phyloP scores from a whole-genome alignment of 2,113 vertebrate genomes.

The Xiphias gladius region DNA sequence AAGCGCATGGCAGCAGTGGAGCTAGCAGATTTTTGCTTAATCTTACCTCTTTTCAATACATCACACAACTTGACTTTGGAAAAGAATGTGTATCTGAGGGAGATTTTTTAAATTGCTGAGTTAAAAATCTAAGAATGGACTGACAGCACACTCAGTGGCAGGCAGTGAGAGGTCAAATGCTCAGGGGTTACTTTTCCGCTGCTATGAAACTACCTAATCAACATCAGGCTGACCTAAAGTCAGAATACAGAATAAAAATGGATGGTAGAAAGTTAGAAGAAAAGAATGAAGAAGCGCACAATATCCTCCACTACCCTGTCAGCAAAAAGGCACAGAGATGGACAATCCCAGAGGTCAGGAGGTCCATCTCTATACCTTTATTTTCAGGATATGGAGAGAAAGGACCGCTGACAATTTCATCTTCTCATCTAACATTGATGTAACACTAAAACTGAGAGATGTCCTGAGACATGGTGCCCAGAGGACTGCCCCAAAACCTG shows the following conservation, averaged over 20 bases:
- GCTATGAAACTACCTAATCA: background rate
- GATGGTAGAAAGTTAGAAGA: background rate
- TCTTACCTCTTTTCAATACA: background rate
- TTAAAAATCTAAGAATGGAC: background rate
- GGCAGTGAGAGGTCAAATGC: background rate
- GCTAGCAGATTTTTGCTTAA: background rate
- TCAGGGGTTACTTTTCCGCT: background rate
- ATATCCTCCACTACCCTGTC: constrained; percentile 10
- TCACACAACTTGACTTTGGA: background rate
- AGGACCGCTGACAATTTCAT: constrained; percentile 46
- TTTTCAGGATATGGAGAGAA: constrained; percentile 7
- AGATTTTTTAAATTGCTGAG: background rate
- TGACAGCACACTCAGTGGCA: background rate
- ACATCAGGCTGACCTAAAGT: background rate
- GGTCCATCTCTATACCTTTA: constrained; percentile 34
- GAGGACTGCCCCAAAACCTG: constrained; percentile 23
- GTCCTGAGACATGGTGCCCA: constrained; percentile 30
- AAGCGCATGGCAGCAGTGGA: background rate
- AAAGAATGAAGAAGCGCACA: background rate
- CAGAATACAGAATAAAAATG: constrained; percentile 1
- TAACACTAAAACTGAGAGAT: constrained; percentile 32
- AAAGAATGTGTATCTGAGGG: background rate
- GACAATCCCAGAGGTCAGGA: constrained; percentile 44
- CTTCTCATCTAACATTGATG: constrained; percentile 50
- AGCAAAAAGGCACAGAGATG: background rate